Evolutionary conservation across 1,140 invertebrate genomes (phyloP).

Genomic region (Drosophila bipectinata): DNA sequence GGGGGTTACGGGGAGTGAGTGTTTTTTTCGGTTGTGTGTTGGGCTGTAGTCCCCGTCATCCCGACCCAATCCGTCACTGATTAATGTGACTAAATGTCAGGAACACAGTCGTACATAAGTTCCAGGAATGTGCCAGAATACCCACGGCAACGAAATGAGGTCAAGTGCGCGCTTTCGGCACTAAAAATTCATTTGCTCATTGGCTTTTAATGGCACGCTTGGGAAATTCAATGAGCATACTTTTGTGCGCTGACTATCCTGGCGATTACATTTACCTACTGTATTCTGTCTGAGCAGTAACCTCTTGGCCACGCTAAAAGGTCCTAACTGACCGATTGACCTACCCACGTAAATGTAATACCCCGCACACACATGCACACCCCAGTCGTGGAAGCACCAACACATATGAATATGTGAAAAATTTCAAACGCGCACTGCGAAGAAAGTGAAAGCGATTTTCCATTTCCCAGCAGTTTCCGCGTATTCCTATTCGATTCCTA

Average conservation of each 20-base stretch:
- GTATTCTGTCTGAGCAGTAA: neutral
- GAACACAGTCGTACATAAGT: neutral
- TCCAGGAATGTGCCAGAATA: conserved; percentile 10
- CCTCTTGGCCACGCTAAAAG: neutral
- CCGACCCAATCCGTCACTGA: conserved; percentile 38
- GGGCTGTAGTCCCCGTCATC: neutral
- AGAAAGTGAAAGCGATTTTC: conserved; percentile 61
- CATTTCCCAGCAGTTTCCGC: neutral
- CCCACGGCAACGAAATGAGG: conserved; percentile 39
- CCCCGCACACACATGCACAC: conserved; percentile 26
- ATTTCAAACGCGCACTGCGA: conserved; percentile 51
- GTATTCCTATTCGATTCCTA: neutral
- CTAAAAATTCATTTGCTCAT: conserved; percentile 60
- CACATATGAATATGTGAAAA: conserved; percentile 57
- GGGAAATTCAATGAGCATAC: conserved; percentile 44
- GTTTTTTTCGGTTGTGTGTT: neutral
- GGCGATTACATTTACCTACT: conserved; percentile 28
- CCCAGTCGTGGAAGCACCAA: conserved; percentile 22
- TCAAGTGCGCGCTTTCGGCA: conserved; percentile 65
- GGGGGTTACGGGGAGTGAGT: conserved; percentile 2
- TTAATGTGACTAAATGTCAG: conserved; percentile 31
- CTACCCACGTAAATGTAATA: conserved; percentile 80
- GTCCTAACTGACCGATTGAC: conserved; percentile 69
- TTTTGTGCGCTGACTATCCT: conserved; percentile 3
- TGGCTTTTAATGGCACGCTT: conserved; percentile 53